These are phyloP conservation scores for Achroia grisella DNA, from an alignment of 1,140 invertebrate genomes.

Conservation along the genomic window DNA sequence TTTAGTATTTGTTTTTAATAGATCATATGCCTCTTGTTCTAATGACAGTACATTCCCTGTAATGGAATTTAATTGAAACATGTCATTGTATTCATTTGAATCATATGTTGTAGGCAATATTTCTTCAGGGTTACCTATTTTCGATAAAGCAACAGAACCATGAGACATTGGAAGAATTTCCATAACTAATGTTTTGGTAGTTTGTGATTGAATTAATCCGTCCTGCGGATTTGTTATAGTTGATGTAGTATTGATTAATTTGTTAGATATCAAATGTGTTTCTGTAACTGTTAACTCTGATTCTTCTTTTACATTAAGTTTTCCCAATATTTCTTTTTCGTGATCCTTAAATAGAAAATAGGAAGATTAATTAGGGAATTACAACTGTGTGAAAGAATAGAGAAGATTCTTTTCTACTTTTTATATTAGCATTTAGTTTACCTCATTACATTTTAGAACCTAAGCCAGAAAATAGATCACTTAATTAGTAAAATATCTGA, in stretches of 20 bases:
- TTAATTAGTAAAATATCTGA: no score
- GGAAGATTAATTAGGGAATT: constrained; percentile 1
- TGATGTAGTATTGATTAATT: constrained; percentile 53
- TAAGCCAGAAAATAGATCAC: no score
- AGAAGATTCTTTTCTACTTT: no score
- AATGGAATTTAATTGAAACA: constrained; percentile 59
- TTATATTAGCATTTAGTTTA: no score
- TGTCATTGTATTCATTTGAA: constrained; percentile 14
- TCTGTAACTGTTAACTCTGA: constrained; percentile 45
- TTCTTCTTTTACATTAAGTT: constrained; percentile 44
- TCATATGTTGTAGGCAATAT: constrained; percentile 44
- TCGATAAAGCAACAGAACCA: constrained; percentile 19
- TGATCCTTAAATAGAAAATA: constrained; percentile 15
- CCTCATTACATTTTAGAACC: no score
- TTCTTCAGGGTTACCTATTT: constrained; percentile 48
- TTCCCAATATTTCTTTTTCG: constrained; percentile 20
- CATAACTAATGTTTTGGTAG: constrained; percentile 56
- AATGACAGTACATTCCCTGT: constrained; percentile 55
- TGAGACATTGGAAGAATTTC: constrained; percentile 48
- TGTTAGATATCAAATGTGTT: constrained; percentile 59
- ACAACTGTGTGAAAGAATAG: no score
- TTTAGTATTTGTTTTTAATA: constrained; percentile 40
- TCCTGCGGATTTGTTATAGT: constrained; percentile 43
- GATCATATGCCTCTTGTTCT: constrained; percentile 56
- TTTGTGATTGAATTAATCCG: constrained; percentile 39